phyloP scores from a whole-genome alignment of 2,888 invertebrate species.

The Byasa hedistus region DNA sequence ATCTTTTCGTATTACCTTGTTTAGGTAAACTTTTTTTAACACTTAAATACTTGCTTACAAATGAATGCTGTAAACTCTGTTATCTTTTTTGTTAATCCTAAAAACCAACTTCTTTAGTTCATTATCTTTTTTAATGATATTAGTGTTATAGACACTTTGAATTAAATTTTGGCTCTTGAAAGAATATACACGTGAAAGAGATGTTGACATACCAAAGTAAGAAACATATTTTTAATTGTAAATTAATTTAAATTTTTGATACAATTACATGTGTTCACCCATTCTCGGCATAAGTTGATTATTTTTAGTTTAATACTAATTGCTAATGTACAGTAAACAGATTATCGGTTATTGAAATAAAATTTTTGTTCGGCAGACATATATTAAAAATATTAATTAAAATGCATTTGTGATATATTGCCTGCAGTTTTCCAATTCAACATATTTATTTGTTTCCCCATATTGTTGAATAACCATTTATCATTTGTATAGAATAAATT shows the following conservation, averaged over 20 bases:
- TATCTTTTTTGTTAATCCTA: no score
- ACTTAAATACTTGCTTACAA: no score
- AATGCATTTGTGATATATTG: conserved; percentile 28
- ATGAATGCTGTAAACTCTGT: no score
- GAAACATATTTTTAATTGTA: background rate
- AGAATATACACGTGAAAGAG: background rate
- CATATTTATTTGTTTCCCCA: conserved; percentile 72
- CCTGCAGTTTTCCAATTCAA: conserved; percentile 42
- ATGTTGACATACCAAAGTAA: background rate
- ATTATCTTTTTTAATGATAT: no score
- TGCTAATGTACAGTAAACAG: conserved; percentile 57
- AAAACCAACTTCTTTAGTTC: no score
- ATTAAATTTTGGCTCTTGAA: background rate
- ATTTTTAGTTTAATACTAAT: conserved; percentile 70
- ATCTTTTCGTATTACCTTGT: no score
- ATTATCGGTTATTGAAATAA: conserved; percentile 37
- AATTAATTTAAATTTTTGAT: background rate
- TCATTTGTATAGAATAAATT: conserved; percentile 31
- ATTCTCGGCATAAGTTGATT: conserved; percentile 32
- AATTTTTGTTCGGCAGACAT: background rate
- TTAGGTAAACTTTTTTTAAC: no score
- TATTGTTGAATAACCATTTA: conserved; percentile 50
- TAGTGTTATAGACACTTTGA: background rate
- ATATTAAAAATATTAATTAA: background rate
- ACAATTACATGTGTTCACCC: background rate